Conservation (phyloP, 2,888 invertebrate genomes). For the Yponomeuta sedellus region DNA sequence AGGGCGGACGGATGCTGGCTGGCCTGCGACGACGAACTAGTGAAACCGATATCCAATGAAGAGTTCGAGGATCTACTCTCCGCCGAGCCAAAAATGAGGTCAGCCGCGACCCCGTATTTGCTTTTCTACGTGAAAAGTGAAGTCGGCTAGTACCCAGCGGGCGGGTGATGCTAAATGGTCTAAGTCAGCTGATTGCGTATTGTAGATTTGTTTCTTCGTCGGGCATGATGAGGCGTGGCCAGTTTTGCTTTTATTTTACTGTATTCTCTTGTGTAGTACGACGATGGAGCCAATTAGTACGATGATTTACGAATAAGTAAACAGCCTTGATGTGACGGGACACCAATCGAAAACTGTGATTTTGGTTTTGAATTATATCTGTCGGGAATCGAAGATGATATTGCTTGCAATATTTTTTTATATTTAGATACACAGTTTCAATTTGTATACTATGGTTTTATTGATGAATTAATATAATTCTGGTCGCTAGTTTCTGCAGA, state of each 20-base stretch:
- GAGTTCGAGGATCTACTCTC: conserved; percentile 88
- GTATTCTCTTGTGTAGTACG: not conserved
- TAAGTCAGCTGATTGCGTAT: conserved; percentile 1
- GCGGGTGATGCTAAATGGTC: not conserved
- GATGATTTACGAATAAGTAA: not conserved
- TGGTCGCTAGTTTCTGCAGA: not conserved
- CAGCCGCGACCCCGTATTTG: conserved; percentile 90
- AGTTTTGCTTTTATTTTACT: not conserved
- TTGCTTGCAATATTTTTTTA: not conserved
- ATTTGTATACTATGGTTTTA: not conserved
- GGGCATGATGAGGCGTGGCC: not conserved
- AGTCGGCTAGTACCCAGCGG: conserved; percentile 44
- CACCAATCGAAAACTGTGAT: not conserved
- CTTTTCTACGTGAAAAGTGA: conserved; percentile 86
- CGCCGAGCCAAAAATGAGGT: conserved; percentile 81
- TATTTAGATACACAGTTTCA: not conserved
- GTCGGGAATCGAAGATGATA: not conserved
- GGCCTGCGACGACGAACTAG: conserved; percentile 92
- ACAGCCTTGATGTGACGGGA: not conserved
- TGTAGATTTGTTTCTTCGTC: not conserved
- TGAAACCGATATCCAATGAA: conserved; percentile 84
- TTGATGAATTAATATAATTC: not conserved
- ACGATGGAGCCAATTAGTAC: not conserved
- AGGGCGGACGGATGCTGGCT: conserved; percentile 80
- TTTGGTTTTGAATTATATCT: not conserved